Base-by-base conservation (phyloP, 2,888 invertebrate species). In the Magallana nippona region DNA sequence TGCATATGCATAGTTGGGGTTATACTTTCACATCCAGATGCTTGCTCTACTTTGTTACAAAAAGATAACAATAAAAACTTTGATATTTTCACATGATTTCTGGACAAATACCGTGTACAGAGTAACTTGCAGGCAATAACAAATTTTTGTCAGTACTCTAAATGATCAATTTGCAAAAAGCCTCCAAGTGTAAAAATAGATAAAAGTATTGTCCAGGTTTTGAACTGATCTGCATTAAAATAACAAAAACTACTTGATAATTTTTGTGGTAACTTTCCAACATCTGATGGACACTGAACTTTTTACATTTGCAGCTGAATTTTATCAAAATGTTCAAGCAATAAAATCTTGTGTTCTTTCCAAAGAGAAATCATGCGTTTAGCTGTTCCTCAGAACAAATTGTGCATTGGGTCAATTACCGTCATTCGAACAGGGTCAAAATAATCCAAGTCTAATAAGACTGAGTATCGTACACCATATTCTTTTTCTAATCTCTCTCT, bases 171-270 rank as follows among this genome's bases (percentile, higher is more conserved):
- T 13, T 82, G 82, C 19, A 85, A 62, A 55, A 80, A 22, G 22
- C 58, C 80, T 55, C 56, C 79, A 15, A 85, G 44, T 58, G 80
- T 79, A 82, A 79, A 80, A 58, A 85, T 79, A 27, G 85, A 85
- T 83, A 82, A 85, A 27, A 85, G 79, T 5, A 82, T 17, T 22
- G 82, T 85, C 85, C 80, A 82, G 44, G 80, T 85, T 78, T 85
- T 85, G 19, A 15, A 83, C 62, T 85, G 85, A 62, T 83, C 85
- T 32, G 82, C 85, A 85, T 82, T 83, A 78, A 85, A 82, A n/a
- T 63, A 80, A 15, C 85, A 81, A 81, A 78, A 83, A 44, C 83
- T 77, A 44, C 55, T 57, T 13, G 85, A 77, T 60, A 83, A 55
- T 71, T 81, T 85, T 22, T 82, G 82, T 17, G 85, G 85, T 44